These are phyloP conservation scores for Torymus aiolomorphi DNA, from an alignment of 2,888 invertebrate genomes.

Conservation along the genomic window DNA sequence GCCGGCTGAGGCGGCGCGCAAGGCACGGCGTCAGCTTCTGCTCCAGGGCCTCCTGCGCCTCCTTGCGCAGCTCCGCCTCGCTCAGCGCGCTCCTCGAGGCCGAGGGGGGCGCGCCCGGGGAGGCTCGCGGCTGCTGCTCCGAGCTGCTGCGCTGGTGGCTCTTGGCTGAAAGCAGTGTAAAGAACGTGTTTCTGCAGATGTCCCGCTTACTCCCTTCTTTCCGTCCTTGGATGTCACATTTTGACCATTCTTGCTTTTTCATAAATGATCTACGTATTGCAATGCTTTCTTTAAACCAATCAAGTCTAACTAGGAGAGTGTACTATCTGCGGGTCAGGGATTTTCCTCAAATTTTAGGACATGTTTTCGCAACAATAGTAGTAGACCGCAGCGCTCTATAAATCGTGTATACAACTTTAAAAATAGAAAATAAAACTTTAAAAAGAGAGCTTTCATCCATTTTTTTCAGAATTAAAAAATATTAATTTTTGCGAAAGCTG, in stretches of 20 bases:
- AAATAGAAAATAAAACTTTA: too few relatives aligned
- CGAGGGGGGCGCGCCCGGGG: slow-evolving; percentile 11
- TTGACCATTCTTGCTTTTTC: too few relatives aligned
- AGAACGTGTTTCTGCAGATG: slow-evolving; percentile 56
- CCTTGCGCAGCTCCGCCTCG: slow-evolving; percentile 61
- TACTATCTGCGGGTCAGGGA: too few relatives aligned
- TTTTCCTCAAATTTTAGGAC: too few relatives aligned
- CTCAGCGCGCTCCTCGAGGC: slow-evolving; percentile 21
- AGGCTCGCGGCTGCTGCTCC: slow-evolving; percentile 11
- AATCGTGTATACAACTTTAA: too few relatives aligned
- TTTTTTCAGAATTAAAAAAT: too few relatives aligned
- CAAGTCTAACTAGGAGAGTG: too few relatives aligned
- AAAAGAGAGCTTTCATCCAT: too few relatives aligned
- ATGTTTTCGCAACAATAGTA: too few relatives aligned
- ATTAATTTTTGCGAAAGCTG: too few relatives aligned
- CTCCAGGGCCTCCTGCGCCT: slow-evolving; percentile 65
- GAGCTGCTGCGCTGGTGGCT: slow-evolving; percentile 33
- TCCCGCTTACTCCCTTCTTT: slow-evolving; percentile 14
- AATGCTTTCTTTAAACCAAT: not conserved
- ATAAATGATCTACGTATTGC: not conserved
- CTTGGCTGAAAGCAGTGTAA: slow-evolving; percentile 67
- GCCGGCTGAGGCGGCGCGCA: slow-evolving; percentile 71
- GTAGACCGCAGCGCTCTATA: too few relatives aligned
- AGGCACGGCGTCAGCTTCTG: slow-evolving; percentile 72
- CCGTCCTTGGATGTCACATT: not conserved